phyloP scores from a whole-genome alignment of 1,140 invertebrate species.

The Hypsibius dujardini region DNA sequence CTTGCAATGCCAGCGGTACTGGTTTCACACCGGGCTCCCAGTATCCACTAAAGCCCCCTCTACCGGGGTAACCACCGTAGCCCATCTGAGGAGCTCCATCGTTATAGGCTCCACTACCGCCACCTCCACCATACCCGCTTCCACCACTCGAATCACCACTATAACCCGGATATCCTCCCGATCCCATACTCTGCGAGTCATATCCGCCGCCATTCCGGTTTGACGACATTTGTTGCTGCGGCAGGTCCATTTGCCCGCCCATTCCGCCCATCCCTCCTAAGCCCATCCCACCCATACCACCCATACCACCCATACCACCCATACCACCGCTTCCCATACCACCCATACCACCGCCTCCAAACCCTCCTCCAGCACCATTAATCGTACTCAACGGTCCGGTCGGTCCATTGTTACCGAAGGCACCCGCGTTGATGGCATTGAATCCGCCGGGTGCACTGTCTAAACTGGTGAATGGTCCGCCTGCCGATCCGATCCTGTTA shows the following conservation, averaged over 20 bases:
- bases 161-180: neutral
- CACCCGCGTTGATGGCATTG: too few relatives aligned
- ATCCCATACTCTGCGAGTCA: neutral
- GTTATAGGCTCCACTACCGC: neutral
- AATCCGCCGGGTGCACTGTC: too few relatives aligned
- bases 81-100: neutral
- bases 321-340: too few relatives aligned
- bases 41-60: neutral
- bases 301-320: too few relatives aligned
- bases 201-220: too few relatives aligned
- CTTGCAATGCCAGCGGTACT: neutral
- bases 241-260: neutral
- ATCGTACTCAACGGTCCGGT: too few relatives aligned
- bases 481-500: too few relatives aligned
- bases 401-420: too few relatives aligned
- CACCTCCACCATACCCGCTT: conserved; percentile 8
- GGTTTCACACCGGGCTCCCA: neutral
- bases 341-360: too few relatives aligned
- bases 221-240: too few relatives aligned
- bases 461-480: too few relatives aligned
- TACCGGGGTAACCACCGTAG: neutral
- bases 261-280: neutral
- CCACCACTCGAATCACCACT: neutral
- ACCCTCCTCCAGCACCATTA: too few relatives aligned
- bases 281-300: neutral